Evolutionary conservation across 2,888 invertebrate species (phyloP).

Genomic region (Rhagophthalmus giganteus): DNA sequence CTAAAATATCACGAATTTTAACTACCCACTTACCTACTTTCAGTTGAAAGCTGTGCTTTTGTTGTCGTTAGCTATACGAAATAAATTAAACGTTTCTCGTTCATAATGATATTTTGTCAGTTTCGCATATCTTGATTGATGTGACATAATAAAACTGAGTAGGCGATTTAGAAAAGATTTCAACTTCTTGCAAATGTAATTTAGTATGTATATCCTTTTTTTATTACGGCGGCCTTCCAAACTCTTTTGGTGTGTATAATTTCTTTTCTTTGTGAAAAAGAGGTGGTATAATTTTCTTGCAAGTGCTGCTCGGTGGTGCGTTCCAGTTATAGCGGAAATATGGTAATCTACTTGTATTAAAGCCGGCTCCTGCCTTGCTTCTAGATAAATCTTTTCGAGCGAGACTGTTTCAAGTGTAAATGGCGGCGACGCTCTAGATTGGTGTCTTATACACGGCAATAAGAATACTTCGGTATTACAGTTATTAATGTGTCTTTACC

Average conservation of each 20-base stretch:
- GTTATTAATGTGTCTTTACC: constrained; percentile 32
- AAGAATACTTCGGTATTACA: constrained; percentile 31
- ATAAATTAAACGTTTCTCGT: no score
- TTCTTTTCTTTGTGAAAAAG: constrained; percentile 28
- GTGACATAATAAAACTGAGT: constrained; percentile 1
- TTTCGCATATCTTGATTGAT: neutral
- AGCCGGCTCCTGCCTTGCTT: constrained; percentile 38
- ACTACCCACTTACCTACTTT: no score
- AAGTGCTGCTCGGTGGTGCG: constrained; percentile 36
- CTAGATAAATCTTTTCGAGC: constrained; percentile 42
- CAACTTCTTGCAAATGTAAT: constrained; percentile 6
- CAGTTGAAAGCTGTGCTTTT: no score
- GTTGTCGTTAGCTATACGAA: no score
- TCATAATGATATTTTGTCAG: neutral
- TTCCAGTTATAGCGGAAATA: constrained; percentile 43
- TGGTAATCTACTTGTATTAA: constrained; percentile 43
- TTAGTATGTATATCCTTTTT: constrained; percentile 23
- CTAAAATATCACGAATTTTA: no score
- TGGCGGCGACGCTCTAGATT: constrained; percentile 35
- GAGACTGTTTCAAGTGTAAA: constrained; percentile 44
- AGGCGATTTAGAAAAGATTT: constrained; percentile 2
- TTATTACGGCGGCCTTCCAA: constrained; percentile 7
- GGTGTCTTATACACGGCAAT: constrained; percentile 36
- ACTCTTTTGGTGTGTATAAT: constrained; percentile 24
- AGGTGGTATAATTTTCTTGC: constrained; percentile 36